These are phyloP conservation scores for Leucophenga varia DNA, from an alignment of 1,140 invertebrate species.

Conservation along the genomic window DNA sequence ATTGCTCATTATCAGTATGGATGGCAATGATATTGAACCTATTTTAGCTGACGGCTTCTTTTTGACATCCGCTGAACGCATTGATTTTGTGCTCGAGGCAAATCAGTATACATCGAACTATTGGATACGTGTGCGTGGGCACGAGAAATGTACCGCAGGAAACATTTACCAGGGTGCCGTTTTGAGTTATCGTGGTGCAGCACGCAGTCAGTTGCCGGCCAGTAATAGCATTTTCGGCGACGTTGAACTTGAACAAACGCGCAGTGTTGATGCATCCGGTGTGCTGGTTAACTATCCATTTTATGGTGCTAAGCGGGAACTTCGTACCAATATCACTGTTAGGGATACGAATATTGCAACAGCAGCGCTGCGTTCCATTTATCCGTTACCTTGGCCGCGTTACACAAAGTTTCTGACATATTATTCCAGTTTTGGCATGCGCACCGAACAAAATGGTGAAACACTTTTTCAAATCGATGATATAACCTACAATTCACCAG, in stretches of 20 bases:
- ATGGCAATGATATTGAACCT: slow-evolving; percentile 72
- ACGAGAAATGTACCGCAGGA: slow-evolving; percentile 32
- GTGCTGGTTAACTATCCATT: slow-evolving; percentile 20
- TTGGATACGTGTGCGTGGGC: slow-evolving; percentile 58
- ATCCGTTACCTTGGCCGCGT: slow-evolving; percentile 32
- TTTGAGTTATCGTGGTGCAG: slow-evolving; percentile 38
- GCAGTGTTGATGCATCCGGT: neutral
- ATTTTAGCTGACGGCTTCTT: slow-evolving; percentile 64
- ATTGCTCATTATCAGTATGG: slow-evolving; percentile 71
- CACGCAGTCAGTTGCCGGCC: slow-evolving; percentile 26
- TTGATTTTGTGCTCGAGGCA: slow-evolving; percentile 72
- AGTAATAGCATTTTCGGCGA: neutral
- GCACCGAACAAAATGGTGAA: slow-evolving; percentile 21
- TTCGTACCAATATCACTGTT: no score
- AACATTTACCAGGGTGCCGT: slow-evolving; percentile 49
- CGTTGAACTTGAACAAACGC: slow-evolving; percentile 4
- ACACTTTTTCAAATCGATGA: slow-evolving; percentile 37
- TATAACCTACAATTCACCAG: slow-evolving; percentile 29
- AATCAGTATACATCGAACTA: slow-evolving; percentile 63
- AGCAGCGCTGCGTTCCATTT: slow-evolving; percentile 30
- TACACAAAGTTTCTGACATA: slow-evolving; percentile 41
- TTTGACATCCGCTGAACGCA: slow-evolving; percentile 70
- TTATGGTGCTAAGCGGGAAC: slow-evolving; percentile 1
- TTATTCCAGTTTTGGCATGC: slow-evolving; percentile 35
- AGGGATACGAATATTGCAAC: slow-evolving; percentile 39